A percentile compares a stretch with the other conserved stretches of the same genome.
Conservation (phyloP, 1,140 invertebrate genomes). For the Drosophila nigrodunni region DNA sequence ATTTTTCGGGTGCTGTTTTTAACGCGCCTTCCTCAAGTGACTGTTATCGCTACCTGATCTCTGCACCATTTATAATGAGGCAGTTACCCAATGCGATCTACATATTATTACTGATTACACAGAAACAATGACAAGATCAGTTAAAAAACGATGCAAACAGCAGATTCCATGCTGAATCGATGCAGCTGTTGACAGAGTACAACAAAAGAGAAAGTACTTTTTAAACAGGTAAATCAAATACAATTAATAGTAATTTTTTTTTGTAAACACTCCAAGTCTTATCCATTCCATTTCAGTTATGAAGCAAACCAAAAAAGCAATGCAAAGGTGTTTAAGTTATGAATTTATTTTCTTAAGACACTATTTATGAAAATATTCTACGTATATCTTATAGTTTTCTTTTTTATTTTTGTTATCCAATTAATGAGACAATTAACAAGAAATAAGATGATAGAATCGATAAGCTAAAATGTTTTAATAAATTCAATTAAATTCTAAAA, state of each 20-base stretch:
- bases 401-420: no score
- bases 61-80: conserved; percentile 37
- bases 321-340: no score
- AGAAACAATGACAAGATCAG: conserved; percentile 1
- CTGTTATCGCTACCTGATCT: conserved; percentile 44
- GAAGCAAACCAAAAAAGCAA: no score
- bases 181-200: background rate
- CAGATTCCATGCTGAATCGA: background rate
- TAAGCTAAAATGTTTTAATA: no score
- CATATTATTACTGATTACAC: conserved; percentile 24
- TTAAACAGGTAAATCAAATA: background rate
- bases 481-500: no score
- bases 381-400: no score
- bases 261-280: background rate
- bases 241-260: background rate
- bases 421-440: no score
- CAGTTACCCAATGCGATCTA: conserved; percentile 17
- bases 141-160: background rate
- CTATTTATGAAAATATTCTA: no score
- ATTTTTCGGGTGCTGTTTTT: conserved; percentile 56
- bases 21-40: conserved; percentile 50
- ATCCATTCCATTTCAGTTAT: background rate
- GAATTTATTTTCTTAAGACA: no score
- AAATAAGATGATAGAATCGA: no score
- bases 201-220: background rate